Conservation (phyloP, 2,888 invertebrate genomes). For the Formica aserva region DNA sequence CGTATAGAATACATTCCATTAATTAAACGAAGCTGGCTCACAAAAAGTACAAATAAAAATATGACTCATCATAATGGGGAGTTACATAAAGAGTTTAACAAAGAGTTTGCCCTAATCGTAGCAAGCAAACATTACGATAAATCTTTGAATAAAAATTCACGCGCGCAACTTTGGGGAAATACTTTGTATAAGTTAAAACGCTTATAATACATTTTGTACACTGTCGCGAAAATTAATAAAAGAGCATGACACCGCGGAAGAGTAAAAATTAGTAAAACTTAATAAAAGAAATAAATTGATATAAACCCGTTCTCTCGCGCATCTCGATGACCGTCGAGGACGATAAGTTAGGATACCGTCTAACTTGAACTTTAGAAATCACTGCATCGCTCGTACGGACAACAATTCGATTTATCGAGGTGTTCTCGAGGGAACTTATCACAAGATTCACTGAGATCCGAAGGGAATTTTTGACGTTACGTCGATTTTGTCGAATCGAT, state of each 20-base stretch:
- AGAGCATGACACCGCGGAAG: constrained; percentile 11
- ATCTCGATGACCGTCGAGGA: constrained; percentile 42
- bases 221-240: constrained; percentile 31
- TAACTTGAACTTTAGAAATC: constrained; percentile 31
- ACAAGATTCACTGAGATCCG: constrained; percentile 34
- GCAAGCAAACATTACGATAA: constrained; percentile 20
- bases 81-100: neutral
- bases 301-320: constrained; percentile 18
- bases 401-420: constrained; percentile 28
- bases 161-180: constrained; percentile 41
- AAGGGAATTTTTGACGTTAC: constrained; percentile 43
- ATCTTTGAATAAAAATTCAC: constrained; percentile 45
- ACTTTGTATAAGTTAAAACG: constrained; percentile 59
- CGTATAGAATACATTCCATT: neutral
- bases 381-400: constrained; percentile 32
- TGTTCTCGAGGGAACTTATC: constrained; percentile 35
- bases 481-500: constrained; percentile 78
- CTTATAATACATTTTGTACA: neutral
- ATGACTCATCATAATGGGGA: constrained; percentile 19
- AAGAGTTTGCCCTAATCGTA: constrained; percentile 17
- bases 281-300: constrained; percentile 12
- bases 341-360: constrained; percentile 32
- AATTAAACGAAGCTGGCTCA: constrained; percentile 10
- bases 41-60: constrained; percentile 31
- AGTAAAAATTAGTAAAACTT: constrained; percentile 18